phyloP scores from a whole-genome alignment of 1,140 invertebrate species.

The Drosophila guanche region DNA sequence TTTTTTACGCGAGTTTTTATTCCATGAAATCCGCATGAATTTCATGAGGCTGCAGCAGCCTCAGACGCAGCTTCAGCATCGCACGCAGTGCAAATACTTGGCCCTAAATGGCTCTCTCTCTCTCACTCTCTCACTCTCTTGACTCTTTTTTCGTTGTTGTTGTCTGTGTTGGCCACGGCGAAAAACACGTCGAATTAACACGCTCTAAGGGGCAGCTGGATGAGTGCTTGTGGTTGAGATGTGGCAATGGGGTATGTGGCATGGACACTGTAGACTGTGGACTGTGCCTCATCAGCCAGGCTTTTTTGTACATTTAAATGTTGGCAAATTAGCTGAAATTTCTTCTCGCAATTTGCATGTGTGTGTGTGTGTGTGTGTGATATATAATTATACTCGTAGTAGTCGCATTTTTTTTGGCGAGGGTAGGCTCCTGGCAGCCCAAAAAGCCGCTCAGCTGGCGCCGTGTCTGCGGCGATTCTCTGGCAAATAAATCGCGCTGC shows the following conservation, averaged over 20 bases:
- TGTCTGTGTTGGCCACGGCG: slow-evolving; percentile 44
- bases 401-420: slow-evolving; percentile 42
- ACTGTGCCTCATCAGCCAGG: slow-evolving; percentile 32
- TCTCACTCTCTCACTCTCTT: not conserved
- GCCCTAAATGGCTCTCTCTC: slow-evolving; percentile 71
- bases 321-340: slow-evolving; percentile 79
- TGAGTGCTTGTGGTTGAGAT: slow-evolving; percentile 28
- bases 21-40: slow-evolving; percentile 75
- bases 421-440: slow-evolving; percentile 34
- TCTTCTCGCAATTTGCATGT: slow-evolving; percentile 70
- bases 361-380: slow-evolving; percentile 27
- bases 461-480: slow-evolving; percentile 61
- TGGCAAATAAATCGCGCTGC: slow-evolving; percentile 80
- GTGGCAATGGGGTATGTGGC: too few species aligned
- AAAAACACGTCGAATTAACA: slow-evolving; percentile 83
- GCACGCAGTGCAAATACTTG: slow-evolving; percentile 79
- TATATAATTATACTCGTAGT: slow-evolving; percentile 71
- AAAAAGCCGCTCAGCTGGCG: slow-evolving; percentile 68
- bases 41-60: slow-evolving; percentile 45
- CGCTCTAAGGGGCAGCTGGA: slow-evolving; percentile 67
- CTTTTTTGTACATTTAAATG: slow-evolving; percentile 73
- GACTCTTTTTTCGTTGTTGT: slow-evolving; percentile 4
- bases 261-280: not conserved
- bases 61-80: slow-evolving; percentile 6
- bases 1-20: slow-evolving; percentile 82